phyloP scores from a whole-genome alignment of 2,113 vertebrate genomes.

The Pterophyllum scalare region DNA sequence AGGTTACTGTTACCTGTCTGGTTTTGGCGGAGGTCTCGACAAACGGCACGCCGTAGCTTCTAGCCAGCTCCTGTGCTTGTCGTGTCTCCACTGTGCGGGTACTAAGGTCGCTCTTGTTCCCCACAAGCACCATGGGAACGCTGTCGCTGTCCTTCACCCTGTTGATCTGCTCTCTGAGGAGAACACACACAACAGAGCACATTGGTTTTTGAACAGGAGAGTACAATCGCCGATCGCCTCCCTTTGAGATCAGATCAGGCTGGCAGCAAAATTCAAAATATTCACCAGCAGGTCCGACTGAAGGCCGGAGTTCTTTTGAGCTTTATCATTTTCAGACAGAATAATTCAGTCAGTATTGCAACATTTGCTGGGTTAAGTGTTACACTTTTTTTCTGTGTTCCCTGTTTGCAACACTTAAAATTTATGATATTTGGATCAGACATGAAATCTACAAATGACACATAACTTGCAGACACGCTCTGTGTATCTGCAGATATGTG shows the following conservation, averaged over 20 bases:
- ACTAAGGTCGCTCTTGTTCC: slow-evolving; percentile 87
- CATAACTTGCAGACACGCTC: background rate
- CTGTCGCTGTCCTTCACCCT: slow-evolving; percentile 89
- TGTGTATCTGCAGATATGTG: background rate
- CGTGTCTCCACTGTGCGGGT: slow-evolving; percentile 82
- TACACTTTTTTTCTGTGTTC: background rate
- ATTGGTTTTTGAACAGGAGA: background rate
- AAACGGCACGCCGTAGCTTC: slow-evolving; percentile 85
- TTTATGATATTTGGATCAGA: background rate
- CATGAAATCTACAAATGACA: background rate
- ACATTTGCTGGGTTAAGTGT: background rate
- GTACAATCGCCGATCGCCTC: background rate
- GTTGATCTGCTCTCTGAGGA: slow-evolving; percentile 87
- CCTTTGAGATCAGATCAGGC: background rate
- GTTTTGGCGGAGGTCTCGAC: slow-evolving; percentile 90
- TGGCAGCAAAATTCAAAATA: background rate
- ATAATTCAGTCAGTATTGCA: slow-evolving; percentile 1
- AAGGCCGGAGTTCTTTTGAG: background rate
- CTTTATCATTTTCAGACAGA: background rate
- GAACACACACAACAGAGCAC: background rate
- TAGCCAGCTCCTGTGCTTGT: slow-evolving; percentile 85
- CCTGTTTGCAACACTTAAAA: background rate
- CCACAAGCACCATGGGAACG: slow-evolving; percentile 88
- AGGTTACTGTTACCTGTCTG: slow-evolving; percentile 80
- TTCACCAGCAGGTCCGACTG: background rate